phyloP scores from a whole-genome alignment of 2,888 invertebrate genomes.

The Subacronicta megacephala region DNA sequence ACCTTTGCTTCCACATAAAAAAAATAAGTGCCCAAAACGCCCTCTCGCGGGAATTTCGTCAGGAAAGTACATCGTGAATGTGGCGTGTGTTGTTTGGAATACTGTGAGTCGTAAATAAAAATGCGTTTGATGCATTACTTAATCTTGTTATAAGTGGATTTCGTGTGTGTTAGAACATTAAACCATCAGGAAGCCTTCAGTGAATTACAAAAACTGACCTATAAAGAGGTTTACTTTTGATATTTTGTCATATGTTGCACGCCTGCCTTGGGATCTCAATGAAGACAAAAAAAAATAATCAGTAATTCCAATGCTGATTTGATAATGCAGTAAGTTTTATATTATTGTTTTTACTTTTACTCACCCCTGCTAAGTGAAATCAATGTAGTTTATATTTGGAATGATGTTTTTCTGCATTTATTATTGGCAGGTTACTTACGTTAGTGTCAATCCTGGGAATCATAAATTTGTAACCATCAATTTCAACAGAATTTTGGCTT shows the following conservation, averaged over 20 bases:
- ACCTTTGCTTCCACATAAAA: constrained; percentile 42
- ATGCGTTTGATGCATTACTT: constrained; percentile 77
- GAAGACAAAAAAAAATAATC: constrained; percentile 87
- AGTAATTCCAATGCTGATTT: constrained; percentile 83
- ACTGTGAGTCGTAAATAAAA: constrained; percentile 88
- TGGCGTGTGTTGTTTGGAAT: constrained; percentile 90
- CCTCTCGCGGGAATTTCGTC: constrained; percentile 80
- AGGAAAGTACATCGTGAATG: constrained; percentile 87
- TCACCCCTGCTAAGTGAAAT: constrained; percentile 38
- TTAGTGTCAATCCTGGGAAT: constrained; percentile 54
- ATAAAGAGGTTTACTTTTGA: constrained; percentile 75
- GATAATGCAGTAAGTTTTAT: constrained; percentile 87
- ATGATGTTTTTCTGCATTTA: constrained; percentile 56
- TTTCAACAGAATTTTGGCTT: constrained; percentile 43
- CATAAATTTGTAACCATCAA: constrained; percentile 61
- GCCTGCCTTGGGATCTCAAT: constrained; percentile 87
- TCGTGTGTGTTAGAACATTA: constrained; percentile 72
- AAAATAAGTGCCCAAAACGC: constrained; percentile 57
- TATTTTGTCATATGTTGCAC: constrained; percentile 88
- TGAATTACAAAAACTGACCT: constrained; percentile 63
- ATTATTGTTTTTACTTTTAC: constrained; percentile 59
- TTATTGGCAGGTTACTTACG: constrained; percentile 75
- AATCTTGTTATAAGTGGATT: constrained; percentile 72
- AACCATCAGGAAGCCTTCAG: constrained; percentile 60
- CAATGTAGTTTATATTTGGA: constrained; percentile 26